These are phyloP conservation scores for Acholoe squamosa DNA, from an alignment of 2,888 invertebrate genomes.

Conservation along the genomic window DNA sequence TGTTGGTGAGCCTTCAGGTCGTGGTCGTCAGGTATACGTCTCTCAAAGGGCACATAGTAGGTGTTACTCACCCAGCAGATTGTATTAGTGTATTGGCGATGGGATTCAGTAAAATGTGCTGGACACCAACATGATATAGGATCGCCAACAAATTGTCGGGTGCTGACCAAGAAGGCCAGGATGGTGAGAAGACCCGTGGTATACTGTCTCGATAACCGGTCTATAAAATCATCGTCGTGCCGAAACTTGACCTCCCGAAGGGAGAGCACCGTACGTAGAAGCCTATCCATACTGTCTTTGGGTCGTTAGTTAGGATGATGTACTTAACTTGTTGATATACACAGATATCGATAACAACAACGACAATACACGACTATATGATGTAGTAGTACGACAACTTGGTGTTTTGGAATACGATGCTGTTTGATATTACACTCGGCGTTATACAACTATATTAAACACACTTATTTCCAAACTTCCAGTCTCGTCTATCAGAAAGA, in stretches of 20 bases:
- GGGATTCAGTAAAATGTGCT: constrained; percentile 84
- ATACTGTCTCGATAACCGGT: constrained; percentile 81
- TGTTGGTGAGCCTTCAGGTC: constrained; percentile 78
- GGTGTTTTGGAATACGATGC: background rate
- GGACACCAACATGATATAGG: constrained; percentile 83
- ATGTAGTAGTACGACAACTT: background rate
- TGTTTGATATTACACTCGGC: constrained; percentile 15
- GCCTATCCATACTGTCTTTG: constrained; percentile 67
- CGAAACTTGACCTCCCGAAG: constrained; percentile 78
- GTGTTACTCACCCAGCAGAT: constrained; percentile 85
- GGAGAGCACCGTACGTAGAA: constrained; percentile 68
- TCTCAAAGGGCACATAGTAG: constrained; percentile 83
- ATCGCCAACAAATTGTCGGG: constrained; percentile 82
- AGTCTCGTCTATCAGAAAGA: background rate
- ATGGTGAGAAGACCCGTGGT: constrained; percentile 81
- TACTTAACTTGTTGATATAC: background rate
- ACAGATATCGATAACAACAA: constrained; percentile 39
- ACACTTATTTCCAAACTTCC: constrained; percentile 49
- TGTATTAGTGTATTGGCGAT: constrained; percentile 85
- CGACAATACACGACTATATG: constrained; percentile 43
- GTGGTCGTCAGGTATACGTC: constrained; percentile 82
- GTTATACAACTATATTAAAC: constrained; percentile 28
- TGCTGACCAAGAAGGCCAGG: constrained; percentile 82
- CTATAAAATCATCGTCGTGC: constrained; percentile 82
- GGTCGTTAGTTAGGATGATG: background rate